Conservation (phyloP, 2,113 vertebrate genomes). For the Aramus guarauna region DNA sequence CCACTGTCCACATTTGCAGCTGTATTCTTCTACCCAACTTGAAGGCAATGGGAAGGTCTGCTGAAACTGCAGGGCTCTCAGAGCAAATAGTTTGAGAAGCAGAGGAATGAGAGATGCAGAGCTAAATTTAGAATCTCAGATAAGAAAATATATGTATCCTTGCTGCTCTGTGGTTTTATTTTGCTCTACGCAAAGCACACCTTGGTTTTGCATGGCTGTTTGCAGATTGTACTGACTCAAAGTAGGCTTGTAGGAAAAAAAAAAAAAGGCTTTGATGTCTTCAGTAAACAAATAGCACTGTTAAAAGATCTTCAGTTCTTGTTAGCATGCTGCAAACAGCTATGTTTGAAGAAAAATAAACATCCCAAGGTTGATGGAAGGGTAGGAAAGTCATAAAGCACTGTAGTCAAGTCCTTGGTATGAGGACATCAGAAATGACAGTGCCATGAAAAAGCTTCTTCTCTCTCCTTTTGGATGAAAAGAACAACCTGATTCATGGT, state of each 20-base stretch:
- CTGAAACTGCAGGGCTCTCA: neutral
- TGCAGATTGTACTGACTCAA: neutral
- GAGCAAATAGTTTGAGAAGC: neutral
- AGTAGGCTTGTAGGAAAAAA: neutral
- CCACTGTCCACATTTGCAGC: neutral
- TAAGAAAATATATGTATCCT: neutral
- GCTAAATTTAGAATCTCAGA: neutral
- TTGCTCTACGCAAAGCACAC: neutral
- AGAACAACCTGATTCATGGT: neutral
- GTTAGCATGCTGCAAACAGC: conserved; percentile 28
- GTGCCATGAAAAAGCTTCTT: neutral
- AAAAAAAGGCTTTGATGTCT: conserved; percentile 30
- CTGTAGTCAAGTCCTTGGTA: neutral
- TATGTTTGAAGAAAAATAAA: conserved; percentile 43
- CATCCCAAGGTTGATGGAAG: conserved; percentile 31
- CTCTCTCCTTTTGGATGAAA: neutral
- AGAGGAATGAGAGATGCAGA: neutral
- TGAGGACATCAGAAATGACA: neutral
- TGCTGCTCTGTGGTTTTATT: neutral
- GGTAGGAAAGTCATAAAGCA: neutral
- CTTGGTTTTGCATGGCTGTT: neutral
- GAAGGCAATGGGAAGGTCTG: neutral
- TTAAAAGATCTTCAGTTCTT: conserved; percentile 39
- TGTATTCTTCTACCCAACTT: neutral
- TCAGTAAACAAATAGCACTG: conserved; percentile 35